Base-by-base conservation (phyloP, 1,140 invertebrate species). In the Saccostrea glomerata region DNA sequence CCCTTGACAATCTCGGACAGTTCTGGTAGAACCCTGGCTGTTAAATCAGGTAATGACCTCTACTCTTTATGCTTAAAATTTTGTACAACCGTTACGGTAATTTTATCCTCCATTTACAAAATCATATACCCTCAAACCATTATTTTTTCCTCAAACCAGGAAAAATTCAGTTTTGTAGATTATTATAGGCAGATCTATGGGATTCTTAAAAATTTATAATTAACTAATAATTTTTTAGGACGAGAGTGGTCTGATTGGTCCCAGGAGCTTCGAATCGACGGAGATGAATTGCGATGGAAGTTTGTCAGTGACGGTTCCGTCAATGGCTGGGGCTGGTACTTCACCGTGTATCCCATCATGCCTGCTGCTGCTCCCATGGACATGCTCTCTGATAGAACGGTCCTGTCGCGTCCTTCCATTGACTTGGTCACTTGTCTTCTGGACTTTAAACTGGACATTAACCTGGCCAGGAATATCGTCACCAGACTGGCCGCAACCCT, bases 321-420 rank as follows among this genome's bases (percentile, higher is more conserved):
- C 0, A 99, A 99, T 94, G 98, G 98, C 0, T 99, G 98, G 98
- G 98, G 98, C 11, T 99, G 98, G 98, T 96, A 97, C n/a, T 99
- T 99, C 93, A 98, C 98, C 1, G 98, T 98, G 5, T 97, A 98
- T 95, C 98, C 98, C 13, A 96, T 98, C 66, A 96, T 98, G 93
- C 97, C 97, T 0, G 96, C 89, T 93, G 96, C 86, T 95, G 96
- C 90, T 94, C 96, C 86, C 95, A 96, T 92, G 97, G 91, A 96
- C 88, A 93, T 95, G 73, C 91, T 96, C 36, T 95, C 95, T 73
- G 96, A 96, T 89, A 93, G 96, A 25, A 97, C 97, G 1, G 97
- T 95, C n/a, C 88, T 94, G 77, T 94, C 94, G 2, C 97, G 98
- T 91, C 98, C 98, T 0, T 98, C 97, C 1, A 98, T 99, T 92